Percentiles rank a stretch among this genome's conserved stretches.
These are phyloP conservation scores for Phlogophora meticulosa DNA, from an alignment of 2,888 invertebrate species.

Conservation along the genomic window DNA sequence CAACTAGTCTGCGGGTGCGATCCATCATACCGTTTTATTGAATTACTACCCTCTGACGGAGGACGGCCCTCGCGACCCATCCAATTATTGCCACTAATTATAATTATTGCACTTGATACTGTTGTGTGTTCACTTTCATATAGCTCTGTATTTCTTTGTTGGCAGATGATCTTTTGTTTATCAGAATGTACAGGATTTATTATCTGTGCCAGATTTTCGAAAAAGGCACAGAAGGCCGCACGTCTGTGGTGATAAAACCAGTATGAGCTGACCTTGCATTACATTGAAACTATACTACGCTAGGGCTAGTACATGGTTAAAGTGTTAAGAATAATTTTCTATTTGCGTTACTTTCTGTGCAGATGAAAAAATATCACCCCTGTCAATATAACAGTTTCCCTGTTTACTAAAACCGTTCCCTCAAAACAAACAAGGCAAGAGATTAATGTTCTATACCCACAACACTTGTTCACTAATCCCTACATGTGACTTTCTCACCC, in stretches of 20 bases:
- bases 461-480: slow-evolving; percentile 62
- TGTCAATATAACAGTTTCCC: slow-evolving; percentile 13
- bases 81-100: slow-evolving; percentile 76
- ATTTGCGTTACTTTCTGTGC: no score
- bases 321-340: no score
- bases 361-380: neutral
- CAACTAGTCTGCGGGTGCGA: slow-evolving; percentile 70
- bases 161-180: slow-evolving; percentile 6
- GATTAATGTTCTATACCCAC: slow-evolving; percentile 57
- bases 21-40: slow-evolving; percentile 81
- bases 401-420: slow-evolving; percentile 22
- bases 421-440: slow-evolving; percentile 59
- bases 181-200: neutral
- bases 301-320: no score
- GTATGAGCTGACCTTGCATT: no score
- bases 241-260: no score
- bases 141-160: slow-evolving; percentile 4
- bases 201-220: no score
- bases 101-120: slow-evolving; percentile 73
- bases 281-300: no score
- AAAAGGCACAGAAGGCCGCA: no score
- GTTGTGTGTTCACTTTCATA: slow-evolving; percentile 46
- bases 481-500: slow-evolving; percentile 66
- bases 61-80: slow-evolving; percentile 65
- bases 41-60: slow-evolving; percentile 76